Conservation (phyloP, 2,113 vertebrate species). For the Chaetodon auriga region DNA sequence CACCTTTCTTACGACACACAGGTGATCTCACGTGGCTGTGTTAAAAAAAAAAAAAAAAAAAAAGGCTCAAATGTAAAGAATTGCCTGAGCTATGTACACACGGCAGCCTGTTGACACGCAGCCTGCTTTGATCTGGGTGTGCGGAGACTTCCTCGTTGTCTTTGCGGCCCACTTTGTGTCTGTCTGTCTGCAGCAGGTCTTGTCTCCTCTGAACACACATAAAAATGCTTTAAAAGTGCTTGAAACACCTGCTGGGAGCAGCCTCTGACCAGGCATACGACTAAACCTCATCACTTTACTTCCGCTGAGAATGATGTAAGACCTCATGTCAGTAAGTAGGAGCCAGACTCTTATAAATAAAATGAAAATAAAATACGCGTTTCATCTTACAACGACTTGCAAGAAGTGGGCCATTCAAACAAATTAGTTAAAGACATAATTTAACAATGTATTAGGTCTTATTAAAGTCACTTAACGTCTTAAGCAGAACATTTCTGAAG, state of each 20-base stretch:
- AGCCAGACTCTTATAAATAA: background rate
- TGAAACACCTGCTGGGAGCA: slow-evolving; percentile 28
- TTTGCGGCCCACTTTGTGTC: slow-evolving; percentile 68
- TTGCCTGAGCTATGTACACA: slow-evolving; percentile 59
- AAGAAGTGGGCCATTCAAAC: background rate
- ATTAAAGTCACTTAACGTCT: no score
- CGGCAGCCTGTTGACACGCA: slow-evolving; percentile 60
- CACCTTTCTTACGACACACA: slow-evolving; percentile 48
- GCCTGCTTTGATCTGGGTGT: slow-evolving; percentile 77
- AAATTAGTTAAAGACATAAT: background rate
- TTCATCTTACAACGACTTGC: background rate
- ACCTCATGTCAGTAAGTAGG: background rate
- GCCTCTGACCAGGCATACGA: slow-evolving; percentile 1
- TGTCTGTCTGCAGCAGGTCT: slow-evolving; percentile 71
- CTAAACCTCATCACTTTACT: slow-evolving; percentile 14
- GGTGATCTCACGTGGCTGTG: slow-evolving; percentile 42
- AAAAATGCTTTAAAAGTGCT: slow-evolving; percentile 52
- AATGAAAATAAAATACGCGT: background rate
- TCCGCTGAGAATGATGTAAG: slow-evolving; percentile 6
- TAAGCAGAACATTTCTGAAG: no score
- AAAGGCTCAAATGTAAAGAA: slow-evolving; percentile 43
- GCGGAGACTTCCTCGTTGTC: slow-evolving; percentile 73
- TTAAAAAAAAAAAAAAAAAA: background rate
- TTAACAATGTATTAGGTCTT: no score
- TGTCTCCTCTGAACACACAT: slow-evolving; percentile 46